Base-by-base conservation (phyloP, 2,797 vertebrate species). In the Limosa lapponica region DNA sequence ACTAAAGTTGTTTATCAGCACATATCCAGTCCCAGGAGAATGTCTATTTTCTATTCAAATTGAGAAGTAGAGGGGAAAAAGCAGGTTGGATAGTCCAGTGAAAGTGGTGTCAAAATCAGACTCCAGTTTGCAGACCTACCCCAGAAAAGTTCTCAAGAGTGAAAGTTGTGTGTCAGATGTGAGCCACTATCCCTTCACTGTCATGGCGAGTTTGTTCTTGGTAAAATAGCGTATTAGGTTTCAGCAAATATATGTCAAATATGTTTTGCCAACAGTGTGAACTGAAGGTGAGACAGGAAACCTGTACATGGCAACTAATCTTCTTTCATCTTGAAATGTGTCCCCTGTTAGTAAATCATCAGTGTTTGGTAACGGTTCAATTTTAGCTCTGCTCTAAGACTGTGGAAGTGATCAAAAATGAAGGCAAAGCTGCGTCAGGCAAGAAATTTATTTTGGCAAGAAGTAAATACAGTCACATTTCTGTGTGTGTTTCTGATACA, bases 1-100 rank as follows among this genome's bases (percentile, higher is more conserved):
- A 84, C 70, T 96, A 46, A 69, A 88, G 62, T 89, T 96, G 88
- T 95, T 96, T 96, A 96, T 95, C 87, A 90, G 83, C 82, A 71
- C 48, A 73, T 92, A 75, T 28, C 79, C 41, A 66, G 67, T 92
- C 90, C 44, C 70, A 73, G 55, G 87, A 88, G 75, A 80, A 88
- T 49, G 74, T 87, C 52, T 87, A 41, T 86, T 93, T 97, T 94
- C 62, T 90, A 28, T 93, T 93, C 69, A 88, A 77, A 65, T 36
- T 85, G 65, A 84, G 58, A 85, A 84, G 34, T 4, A 81, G 48
- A 83, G 17, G 36, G 37, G 49, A 13, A 75, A 11, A 75, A 85
- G 7, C 36, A 88, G 81, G 16, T 44, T 80, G 75, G 69, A 65
- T 16, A 73, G 49, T 61, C 61, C 32, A 46, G 34, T 71, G 25